Base-by-base conservation (phyloP, 2,888 invertebrate genomes). In the Neoascia interrupta region DNA sequence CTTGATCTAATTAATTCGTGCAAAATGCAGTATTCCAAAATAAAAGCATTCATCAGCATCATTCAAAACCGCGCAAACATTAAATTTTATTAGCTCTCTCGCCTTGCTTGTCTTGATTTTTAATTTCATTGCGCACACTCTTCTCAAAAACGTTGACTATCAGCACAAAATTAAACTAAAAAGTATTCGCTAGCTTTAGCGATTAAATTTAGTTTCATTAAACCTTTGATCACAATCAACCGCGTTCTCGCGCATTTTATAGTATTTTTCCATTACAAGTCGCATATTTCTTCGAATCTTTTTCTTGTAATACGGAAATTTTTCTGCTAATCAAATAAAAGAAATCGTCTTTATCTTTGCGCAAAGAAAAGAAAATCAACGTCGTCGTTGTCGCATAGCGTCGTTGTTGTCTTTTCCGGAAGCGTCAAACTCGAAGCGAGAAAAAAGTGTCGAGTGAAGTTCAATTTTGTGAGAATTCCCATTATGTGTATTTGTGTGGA, bases 341-440 rank as follows among this genome's bases (percentile, higher is more conserved):
- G 31, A 19, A 19, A 31, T 23, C 11, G 26, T 54, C 11, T 26
- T 15, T 26, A 16, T 36, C 10, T 61, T 49, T 19, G 28, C 26
- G 26, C 8, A 15, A 58, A 43, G 47, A 60, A 61, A 61, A 61
- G 47, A 49, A 61, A 49, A 49, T 61, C 37, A 47, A 18, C 61
- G 18, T 61, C 31, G 21, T 21, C 16, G 11, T 36, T n/a, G 11
- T 26, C 4, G 1, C n/a, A n/a, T n/a, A n/a, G n/a, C 45, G 16
- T 5, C 15, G 47, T 49, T 61, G 61, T 61, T 61, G 49, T 61
- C 37, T 49, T 49, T 61, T 37, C 47, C 61, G 49, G 49, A 28
- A 61, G 26, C 13, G 26, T 34, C 3, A 58, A 34, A 26, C n/a
- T n/a, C 2, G 39, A 39, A 28, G 1, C 6, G 16, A 23, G 8